Base-by-base conservation (phyloP, 1,140 invertebrate genomes). In the Eupeodes corollae region DNA sequence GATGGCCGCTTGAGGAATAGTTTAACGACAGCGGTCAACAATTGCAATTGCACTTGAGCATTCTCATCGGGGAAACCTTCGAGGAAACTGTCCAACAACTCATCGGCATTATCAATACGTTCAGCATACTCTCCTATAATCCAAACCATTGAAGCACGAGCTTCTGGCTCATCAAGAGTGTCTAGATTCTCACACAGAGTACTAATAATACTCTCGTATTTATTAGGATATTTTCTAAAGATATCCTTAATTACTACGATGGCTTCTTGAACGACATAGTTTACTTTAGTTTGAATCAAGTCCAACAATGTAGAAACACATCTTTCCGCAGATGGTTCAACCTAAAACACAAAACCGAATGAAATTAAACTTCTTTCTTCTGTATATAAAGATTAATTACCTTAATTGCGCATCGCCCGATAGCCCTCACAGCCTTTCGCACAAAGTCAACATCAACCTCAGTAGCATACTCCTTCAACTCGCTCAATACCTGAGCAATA, bases 371-470 rank as follows among this genome's bases (percentile, higher is more conserved):
- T 39, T 31, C 12, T 16, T 37, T 33, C 5, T 11, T 21, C 38
- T 46, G 14, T n/a, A 26, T 5, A 14, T 14, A 12, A 40, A 39
- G 30, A 46, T 0, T 46, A 9, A 21, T 13, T n/a, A 46, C 97
- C 78, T 99, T 99, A 55, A 99, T 99, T 42, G 97, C 97, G 71
- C 97, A 99, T 37, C 97, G 79, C 32, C 97, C 97, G 64, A 99
- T 99, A 6, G 97, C 97, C 44, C 97, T 74, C 0, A 99, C 93
- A 3, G 93, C 91, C 70, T 99, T 99, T 31, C 97, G 80, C 1
- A 99, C 97, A 73, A 99, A 99, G 73, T 99, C 97, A n/a, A 99
- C 96, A 70, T 99, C 97, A 16, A 99, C 96, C 71, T 99, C 96
- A 1, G 95, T 98, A 6, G 96, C 96, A 68, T 97, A 98, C 75